A percentile compares a stretch with the other conserved stretches of the same genome.
Evolutionary conservation across 2,797 vertebrate genomes (phyloP).

Genomic region (Sternotherus odoratus): DNA sequence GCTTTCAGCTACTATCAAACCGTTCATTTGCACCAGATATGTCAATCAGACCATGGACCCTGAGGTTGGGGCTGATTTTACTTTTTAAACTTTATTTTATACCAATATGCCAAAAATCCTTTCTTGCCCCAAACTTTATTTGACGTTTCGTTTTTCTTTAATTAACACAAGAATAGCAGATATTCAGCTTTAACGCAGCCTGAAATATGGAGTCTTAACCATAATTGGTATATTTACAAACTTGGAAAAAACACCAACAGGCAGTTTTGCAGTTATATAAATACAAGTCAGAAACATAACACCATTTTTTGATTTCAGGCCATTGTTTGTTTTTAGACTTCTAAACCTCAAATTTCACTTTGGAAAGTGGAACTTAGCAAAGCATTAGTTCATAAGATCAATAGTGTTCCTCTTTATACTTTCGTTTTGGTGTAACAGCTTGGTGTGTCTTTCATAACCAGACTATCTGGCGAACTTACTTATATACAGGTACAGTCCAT

Average conservation of each 20-base stretch:
- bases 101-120: neutral
- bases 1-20: neutral
- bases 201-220: neutral
- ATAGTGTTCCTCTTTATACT: neutral
- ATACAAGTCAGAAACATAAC: neutral
- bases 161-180: neutral
- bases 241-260: neutral
- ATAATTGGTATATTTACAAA: neutral
- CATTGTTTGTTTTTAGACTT: neutral
- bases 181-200: neutral
- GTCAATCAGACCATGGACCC: neutral
- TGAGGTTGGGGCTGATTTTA: accelerated
- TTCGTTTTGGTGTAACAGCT: neutral
- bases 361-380: slow-evolving; percentile 4
- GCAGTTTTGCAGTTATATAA: neutral
- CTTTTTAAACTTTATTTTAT: neutral
- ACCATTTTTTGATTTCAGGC: slow-evolving; percentile 7
- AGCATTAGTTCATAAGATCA: accelerated
- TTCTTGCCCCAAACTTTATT: neutral
- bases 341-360: neutral
- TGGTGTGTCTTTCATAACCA: neutral
- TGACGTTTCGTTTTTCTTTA: neutral
- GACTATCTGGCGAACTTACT: neutral
- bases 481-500: neutral
- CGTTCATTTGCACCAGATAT: neutral